Conservation (phyloP, 35 echinoderm and acorn worm genomes). For the Ophiothrix spiculata region DNA sequence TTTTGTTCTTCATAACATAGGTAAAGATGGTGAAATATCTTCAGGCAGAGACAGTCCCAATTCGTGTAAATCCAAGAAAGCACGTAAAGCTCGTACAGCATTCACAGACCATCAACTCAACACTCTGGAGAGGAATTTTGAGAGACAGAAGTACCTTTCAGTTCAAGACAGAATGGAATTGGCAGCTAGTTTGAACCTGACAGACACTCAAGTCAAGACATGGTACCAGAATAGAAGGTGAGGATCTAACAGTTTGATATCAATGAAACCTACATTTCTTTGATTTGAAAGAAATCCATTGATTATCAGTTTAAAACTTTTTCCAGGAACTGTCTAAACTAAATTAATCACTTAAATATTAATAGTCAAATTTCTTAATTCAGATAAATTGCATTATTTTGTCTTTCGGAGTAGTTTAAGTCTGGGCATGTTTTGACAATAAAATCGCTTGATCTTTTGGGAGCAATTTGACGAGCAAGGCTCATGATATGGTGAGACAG, state of each 20-base stretch:
- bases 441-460: too few species aligned
- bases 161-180: conserved; percentile 98
- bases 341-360: too few species aligned
- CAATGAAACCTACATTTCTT: too few species aligned
- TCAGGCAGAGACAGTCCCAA: conserved; percentile 30
- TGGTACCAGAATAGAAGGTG: conserved; percentile 99
- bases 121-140: conserved; percentile 93
- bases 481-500: not conserved
- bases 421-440: too few species aligned
- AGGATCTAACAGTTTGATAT: too few species aligned
- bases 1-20: not conserved
- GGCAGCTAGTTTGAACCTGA: conserved; percentile 82
- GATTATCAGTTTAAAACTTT: too few species aligned
- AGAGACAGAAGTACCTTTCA: conserved; percentile 93
- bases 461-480: not conserved
- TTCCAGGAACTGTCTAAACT: too few species aligned
- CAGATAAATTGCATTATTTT: too few species aligned
- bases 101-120: conserved; percentile 99
- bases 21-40: conserved; percentile 37
- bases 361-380: too few species aligned
- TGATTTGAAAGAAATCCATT: too few species aligned
- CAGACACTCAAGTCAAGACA: conserved; percentile 98
- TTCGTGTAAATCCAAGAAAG: conserved; percentile 74
- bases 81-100: conserved; percentile 87
- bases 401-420: too few species aligned